Conservation (phyloP, 2,797 vertebrate genomes). For the Danio aesculapii region DNA sequence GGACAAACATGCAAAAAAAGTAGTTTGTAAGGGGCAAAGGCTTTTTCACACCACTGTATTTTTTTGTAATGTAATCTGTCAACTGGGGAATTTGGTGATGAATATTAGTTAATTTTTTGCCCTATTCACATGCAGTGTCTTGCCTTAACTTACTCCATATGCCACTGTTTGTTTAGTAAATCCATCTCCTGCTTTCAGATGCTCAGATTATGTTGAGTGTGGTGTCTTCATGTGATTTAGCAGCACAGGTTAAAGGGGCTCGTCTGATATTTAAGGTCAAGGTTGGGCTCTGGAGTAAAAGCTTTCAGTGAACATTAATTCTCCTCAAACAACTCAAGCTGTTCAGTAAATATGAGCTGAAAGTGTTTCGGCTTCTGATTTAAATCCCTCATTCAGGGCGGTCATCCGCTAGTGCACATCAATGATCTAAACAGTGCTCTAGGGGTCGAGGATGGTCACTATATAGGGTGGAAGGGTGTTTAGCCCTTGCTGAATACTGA, state of each 20-base stretch:
- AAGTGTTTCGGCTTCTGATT: conserved; percentile 64
- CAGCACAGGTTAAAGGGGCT: conserved; percentile 62
- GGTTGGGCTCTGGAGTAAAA: conserved; percentile 29
- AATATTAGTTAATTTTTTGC: too few relatives aligned
- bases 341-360: conserved; percentile 65
- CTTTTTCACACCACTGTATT: too few relatives aligned
- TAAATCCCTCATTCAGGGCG: conserved; percentile 64
- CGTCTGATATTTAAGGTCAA: conserved; percentile 38
- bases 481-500: neutral
- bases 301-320: conserved; percentile 58
- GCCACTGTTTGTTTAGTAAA: conserved; percentile 67
- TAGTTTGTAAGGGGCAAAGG: too few relatives aligned
- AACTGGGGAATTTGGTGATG: too few relatives aligned
- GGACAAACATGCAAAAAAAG: too few relatives aligned
- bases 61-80: too few relatives aligned
- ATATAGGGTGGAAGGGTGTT: neutral
- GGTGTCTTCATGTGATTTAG: conserved; percentile 69
- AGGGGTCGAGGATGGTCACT: neutral
- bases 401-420: neutral
- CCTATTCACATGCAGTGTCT: too few relatives aligned
- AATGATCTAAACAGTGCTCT: neutral
- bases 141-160: conserved; percentile 62
- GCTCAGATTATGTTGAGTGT: conserved; percentile 64
- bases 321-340: conserved; percentile 72
- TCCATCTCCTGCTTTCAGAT: conserved; percentile 67